phyloP scores from a whole-genome alignment of 2,113 vertebrate genomes.

The Kryptolebias marmoratus region DNA sequence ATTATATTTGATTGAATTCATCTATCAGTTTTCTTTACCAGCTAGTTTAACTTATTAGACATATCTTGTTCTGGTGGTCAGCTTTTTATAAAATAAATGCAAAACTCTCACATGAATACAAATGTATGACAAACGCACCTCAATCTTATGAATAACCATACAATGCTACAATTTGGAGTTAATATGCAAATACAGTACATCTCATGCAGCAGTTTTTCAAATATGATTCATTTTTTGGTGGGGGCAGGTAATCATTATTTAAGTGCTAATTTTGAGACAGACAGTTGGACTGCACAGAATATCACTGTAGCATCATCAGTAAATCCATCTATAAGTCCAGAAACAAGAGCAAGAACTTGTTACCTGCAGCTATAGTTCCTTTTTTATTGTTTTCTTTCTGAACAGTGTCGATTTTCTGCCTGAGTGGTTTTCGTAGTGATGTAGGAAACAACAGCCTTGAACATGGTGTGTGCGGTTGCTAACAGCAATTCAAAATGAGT shows the following conservation, averaged over 20 bases:
- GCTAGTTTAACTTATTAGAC: background rate
- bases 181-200: slow-evolving; percentile 10
- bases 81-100: background rate
- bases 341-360: background rate
- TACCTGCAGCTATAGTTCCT: background rate
- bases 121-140: background rate
- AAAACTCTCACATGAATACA: slow-evolving; percentile 1
- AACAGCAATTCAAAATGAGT: background rate
- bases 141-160: background rate
- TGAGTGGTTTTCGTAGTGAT: background rate
- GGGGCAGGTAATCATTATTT: background rate
- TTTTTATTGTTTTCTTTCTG: background rate
- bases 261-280: slow-evolving; percentile 5
- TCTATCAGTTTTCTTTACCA: too few species aligned
- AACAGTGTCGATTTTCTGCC: background rate
- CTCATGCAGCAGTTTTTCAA: background rate
- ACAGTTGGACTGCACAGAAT: background rate
- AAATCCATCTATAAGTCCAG: background rate
- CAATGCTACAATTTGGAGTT: too few species aligned
- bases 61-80: background rate
- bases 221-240: background rate
- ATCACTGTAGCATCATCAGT: background rate
- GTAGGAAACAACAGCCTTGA: background rate
- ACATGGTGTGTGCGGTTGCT: background rate
- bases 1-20: too few species aligned